Conservation (phyloP, 1,140 invertebrate species). For the Archivesica marissinica region DNA sequence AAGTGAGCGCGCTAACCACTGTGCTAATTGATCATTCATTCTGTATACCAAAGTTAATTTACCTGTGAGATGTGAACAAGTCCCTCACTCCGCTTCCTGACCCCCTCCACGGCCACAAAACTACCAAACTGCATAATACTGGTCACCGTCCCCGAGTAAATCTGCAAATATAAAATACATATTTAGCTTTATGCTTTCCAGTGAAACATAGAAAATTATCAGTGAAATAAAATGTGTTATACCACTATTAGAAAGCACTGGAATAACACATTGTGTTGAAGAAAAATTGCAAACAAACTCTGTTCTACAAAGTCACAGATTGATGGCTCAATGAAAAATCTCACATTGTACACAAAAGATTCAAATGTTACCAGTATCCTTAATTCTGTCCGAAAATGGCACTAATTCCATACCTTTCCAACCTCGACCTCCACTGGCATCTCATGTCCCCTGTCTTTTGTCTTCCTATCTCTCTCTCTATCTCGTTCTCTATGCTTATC, state of each 20-base stretch:
- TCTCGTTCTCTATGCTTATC: conserved; percentile 69
- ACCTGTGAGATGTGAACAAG: conserved; percentile 98
- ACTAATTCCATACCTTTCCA: conserved; percentile 84
- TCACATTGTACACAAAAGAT: no score
- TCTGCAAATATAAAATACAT: conserved; percentile 85
- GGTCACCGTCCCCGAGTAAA: conserved; percentile 97
- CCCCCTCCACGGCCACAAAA: conserved; percentile 97
- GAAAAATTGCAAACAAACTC: no score
- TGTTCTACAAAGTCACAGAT: no score
- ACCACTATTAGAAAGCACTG: not conserved
- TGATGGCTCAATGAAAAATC: no score
- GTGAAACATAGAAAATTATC: not conserved
- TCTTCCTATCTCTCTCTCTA: conserved; percentile 66
- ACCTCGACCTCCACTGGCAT: conserved; percentile 86
- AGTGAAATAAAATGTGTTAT: not conserved
- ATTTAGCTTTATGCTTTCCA: not conserved
- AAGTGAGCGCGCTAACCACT: no score
- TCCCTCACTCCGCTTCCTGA: conserved; percentile 95
- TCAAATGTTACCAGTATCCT: no score
- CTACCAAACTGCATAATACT: conserved; percentile 99
- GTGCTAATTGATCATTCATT: no score
- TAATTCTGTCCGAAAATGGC: no score
- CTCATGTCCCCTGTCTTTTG: conserved; percentile 69
- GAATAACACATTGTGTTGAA: no score
- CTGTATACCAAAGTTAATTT: no score